These are phyloP conservation scores for Oreochromis grahami DNA, from an alignment of 2,797 vertebrate species.

Conservation along the genomic window DNA sequence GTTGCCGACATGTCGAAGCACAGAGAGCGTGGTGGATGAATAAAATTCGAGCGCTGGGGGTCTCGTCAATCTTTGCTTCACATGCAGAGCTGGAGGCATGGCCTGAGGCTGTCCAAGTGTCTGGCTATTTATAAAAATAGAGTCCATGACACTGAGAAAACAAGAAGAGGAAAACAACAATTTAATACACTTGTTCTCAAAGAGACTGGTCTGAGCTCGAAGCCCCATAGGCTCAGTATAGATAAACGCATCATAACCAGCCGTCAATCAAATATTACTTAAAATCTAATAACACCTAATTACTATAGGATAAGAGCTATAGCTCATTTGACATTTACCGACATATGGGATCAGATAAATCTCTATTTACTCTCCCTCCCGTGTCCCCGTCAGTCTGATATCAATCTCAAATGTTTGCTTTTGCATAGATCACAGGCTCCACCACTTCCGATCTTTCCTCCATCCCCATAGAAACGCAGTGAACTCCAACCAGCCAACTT, in stretches of 20 bases:
- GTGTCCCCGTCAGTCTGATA: conserved; percentile 20
- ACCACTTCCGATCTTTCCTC: neutral
- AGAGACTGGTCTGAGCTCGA: neutral
- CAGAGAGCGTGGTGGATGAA: neutral
- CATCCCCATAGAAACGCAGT: neutral
- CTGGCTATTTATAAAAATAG: conserved; percentile 35
- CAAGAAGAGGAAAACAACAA: conserved; percentile 14
- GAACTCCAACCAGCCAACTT: conserved; percentile 16
- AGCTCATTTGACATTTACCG: conserved; percentile 23
- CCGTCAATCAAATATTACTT: conserved; percentile 1
- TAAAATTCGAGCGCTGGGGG: conserved; percentile 11
- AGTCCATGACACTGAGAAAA: conserved; percentile 13
- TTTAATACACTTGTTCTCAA: neutral
- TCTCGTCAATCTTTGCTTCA: conserved; percentile 40
- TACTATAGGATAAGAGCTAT: neutral
- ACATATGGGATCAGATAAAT: conserved; percentile 40
- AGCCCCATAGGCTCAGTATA: neutral
- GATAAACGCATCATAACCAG: neutral
- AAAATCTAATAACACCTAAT: neutral
- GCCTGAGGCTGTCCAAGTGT: conserved; percentile 36
- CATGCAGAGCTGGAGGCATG: conserved; percentile 43
- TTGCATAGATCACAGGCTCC: conserved; percentile 43
- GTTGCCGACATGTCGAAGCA: neutral
- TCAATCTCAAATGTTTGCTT: conserved; percentile 51
- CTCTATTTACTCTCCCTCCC: conserved; percentile 29